These are phyloP conservation scores for Orthosia cruda DNA, from an alignment of 2,888 invertebrate species.

Conservation along the genomic window DNA sequence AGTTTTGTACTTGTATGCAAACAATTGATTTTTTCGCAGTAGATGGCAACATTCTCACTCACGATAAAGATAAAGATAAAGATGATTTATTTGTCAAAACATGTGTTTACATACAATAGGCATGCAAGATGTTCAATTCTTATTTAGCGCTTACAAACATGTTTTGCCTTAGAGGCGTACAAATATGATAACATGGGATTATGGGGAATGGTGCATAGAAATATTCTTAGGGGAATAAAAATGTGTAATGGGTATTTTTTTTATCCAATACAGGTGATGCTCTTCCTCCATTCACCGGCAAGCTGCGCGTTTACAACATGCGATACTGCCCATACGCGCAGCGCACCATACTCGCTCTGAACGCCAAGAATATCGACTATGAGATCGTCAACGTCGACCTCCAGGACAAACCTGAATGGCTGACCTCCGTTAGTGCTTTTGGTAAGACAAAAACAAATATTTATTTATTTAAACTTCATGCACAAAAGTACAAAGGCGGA, in stretches of 20 bases:
- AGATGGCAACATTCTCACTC: neutral
- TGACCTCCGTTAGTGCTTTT: slow-evolving; percentile 92
- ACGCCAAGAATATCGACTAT: slow-evolving; percentile 95
- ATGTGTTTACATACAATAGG: too few relatives aligned
- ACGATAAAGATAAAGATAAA: too few relatives aligned
- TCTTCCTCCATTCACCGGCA: slow-evolving; percentile 93
- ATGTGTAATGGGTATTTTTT: neutral
- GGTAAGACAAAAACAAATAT: slow-evolving; percentile 78
- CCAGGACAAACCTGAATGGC: slow-evolving; percentile 96
- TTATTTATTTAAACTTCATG: too few relatives aligned
- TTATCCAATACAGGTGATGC: slow-evolving; percentile 91
- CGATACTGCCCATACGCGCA: slow-evolving; percentile 96
- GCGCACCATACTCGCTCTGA: slow-evolving; percentile 94
- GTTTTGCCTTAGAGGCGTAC: too few relatives aligned
- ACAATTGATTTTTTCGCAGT: neutral
- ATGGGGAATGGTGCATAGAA: neutral
- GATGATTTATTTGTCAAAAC: too few relatives aligned
- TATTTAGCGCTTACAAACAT: too few relatives aligned
- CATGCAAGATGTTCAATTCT: too few relatives aligned
- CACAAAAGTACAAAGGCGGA: too few relatives aligned
- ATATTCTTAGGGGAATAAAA: too few relatives aligned
- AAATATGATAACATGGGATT: too few relatives aligned
- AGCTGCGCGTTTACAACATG: slow-evolving; percentile 95
- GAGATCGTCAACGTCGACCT: slow-evolving; percentile 95
- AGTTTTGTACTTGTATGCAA: too few relatives aligned